A percentile compares a stretch with the other conserved stretches of the same genome.
Conservation (phyloP, 2,113 vertebrate species). For the Syngnathoides biaculeatus region DNA sequence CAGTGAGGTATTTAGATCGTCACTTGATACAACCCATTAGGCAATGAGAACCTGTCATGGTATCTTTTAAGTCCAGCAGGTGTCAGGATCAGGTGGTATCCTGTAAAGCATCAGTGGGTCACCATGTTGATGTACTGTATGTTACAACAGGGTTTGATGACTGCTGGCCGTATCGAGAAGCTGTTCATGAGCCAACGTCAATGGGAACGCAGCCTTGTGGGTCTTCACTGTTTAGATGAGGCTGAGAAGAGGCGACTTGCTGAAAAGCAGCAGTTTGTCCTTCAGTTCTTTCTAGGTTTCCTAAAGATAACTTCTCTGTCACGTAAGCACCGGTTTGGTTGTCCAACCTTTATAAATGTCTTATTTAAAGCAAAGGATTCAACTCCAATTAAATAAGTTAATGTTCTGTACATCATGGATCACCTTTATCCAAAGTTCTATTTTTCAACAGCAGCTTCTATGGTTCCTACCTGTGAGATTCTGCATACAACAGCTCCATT, state of each 20-base stretch:
- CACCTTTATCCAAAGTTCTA: background rate
- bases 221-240: slow-evolving; percentile 51
- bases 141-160: slow-evolving; percentile 66
- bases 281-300: slow-evolving; percentile 75
- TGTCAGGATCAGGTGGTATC: slow-evolving; percentile 42
- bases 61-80: slow-evolving; percentile 34
- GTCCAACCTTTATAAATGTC: background rate
- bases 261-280: slow-evolving; percentile 66
- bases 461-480: slow-evolving; percentile 70
- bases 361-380: background rate
- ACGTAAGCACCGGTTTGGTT: slow-evolving; percentile 54
- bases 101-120: slow-evolving; percentile 15
- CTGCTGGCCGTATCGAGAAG: slow-evolving; percentile 66
- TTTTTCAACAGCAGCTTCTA: slow-evolving; percentile 32
- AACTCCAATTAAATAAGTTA: background rate
- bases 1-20: slow-evolving; percentile 32
- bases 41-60: slow-evolving; percentile 37
- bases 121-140: slow-evolving; percentile 28
- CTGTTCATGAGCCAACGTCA: slow-evolving; percentile 68
- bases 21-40: slow-evolving; percentile 29
- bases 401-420: background rate
- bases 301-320: slow-evolving; percentile 41
- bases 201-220: slow-evolving; percentile 66
- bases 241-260: slow-evolving; percentile 43
- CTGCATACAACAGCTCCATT: slow-evolving; percentile 64